These are phyloP conservation scores for Australoheros facetus DNA, from an alignment of 2,797 vertebrate genomes.

Conservation along the genomic window DNA sequence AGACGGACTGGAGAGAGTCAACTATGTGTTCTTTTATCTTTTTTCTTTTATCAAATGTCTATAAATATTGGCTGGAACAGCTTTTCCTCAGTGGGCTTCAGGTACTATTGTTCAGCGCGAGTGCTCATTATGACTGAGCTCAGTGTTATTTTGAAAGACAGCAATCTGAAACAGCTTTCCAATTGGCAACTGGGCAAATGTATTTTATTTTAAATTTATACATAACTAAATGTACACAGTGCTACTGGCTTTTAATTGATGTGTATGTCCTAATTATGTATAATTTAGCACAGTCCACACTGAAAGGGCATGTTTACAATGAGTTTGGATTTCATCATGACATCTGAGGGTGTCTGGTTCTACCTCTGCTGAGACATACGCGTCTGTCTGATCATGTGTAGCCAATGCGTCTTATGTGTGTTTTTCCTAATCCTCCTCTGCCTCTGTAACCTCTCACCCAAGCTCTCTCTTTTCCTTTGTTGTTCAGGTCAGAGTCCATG, in stretches of 20 bases:
- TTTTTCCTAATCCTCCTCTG: conserved; percentile 71
- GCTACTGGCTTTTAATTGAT: conserved; percentile 22
- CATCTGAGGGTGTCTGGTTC: conserved; percentile 71
- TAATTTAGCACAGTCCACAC: conserved; percentile 24
- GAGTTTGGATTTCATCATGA: conserved; percentile 59
- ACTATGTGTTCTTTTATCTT: conserved; percentile 70
- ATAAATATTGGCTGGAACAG: conserved; percentile 71
- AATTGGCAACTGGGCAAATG: conserved; percentile 34
- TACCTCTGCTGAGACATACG: conserved; percentile 67
- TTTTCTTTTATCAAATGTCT: conserved; percentile 64
- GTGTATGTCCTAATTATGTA: conserved; percentile 31
- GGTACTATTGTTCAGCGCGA: conserved; percentile 64
- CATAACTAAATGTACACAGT: conserved; percentile 33
- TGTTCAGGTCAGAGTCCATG: conserved; percentile 79
- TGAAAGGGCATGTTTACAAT: conserved; percentile 60
- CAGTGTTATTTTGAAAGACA: conserved; percentile 61
- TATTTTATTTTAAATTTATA: conserved; percentile 9
- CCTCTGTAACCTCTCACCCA: conserved; percentile 77
- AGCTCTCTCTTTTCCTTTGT: conserved; percentile 73
- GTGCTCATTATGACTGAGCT: conserved; percentile 59
- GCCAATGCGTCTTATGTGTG: conserved; percentile 72
- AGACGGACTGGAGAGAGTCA: conserved; percentile 62
- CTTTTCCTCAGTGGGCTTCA: conserved; percentile 64
- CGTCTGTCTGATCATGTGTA: conserved; percentile 75
- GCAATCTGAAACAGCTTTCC: conserved; percentile 39